phyloP scores from a whole-genome alignment of 2,888 invertebrate species.

The Drosophila longiperda region DNA sequence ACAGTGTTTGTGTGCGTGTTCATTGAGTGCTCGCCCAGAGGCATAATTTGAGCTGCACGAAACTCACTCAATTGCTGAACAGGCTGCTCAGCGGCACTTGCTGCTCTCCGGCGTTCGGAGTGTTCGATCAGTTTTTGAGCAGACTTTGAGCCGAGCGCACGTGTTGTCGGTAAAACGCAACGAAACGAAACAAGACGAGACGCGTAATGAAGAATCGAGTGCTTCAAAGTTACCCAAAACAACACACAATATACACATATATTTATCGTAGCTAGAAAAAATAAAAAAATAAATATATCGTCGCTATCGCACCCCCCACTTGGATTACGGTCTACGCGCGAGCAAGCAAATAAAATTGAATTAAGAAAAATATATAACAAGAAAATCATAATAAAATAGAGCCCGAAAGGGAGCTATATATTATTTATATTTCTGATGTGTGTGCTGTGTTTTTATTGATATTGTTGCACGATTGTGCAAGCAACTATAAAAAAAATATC shows the following conservation, averaged over 20 bases:
- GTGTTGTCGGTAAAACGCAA: constrained; percentile 56
- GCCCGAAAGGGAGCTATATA: constrained; percentile 30
- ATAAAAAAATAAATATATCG: constrained; percentile 19
- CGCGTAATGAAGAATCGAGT: constrained; percentile 57
- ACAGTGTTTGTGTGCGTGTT: constrained; percentile 73
- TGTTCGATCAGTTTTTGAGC: constrained; percentile 83
- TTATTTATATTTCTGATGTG: constrained; percentile 28
- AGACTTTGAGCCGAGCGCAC: constrained; percentile 82
- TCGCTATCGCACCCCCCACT: constrained; percentile 75
- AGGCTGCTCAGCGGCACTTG: constrained; percentile 58
- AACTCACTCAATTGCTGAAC: constrained; percentile 38
- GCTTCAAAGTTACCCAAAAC: constrained; percentile 54
- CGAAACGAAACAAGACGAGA: constrained; percentile 39
- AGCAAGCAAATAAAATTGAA: constrained; percentile 67
- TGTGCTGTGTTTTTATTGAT: constrained; percentile 38
- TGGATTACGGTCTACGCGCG: constrained; percentile 84
- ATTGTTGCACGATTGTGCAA: constrained; percentile 65
- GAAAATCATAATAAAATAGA: constrained; percentile 35
- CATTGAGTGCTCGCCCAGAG: constrained; percentile 77
- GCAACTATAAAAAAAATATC: constrained; percentile 55
- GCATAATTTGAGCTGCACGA: constrained; percentile 54
- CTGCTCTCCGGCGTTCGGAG: constrained; percentile 53
- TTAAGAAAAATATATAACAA: constrained; percentile 27
- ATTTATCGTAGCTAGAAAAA: constrained; percentile 59
- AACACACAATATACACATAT: constrained; percentile 30